A percentile compares a stretch with the other conserved stretches of the same genome.
These are phyloP conservation scores for Corythaeola cristata DNA, from an alignment of 2,113 vertebrate species.

Conservation along the genomic window DNA sequence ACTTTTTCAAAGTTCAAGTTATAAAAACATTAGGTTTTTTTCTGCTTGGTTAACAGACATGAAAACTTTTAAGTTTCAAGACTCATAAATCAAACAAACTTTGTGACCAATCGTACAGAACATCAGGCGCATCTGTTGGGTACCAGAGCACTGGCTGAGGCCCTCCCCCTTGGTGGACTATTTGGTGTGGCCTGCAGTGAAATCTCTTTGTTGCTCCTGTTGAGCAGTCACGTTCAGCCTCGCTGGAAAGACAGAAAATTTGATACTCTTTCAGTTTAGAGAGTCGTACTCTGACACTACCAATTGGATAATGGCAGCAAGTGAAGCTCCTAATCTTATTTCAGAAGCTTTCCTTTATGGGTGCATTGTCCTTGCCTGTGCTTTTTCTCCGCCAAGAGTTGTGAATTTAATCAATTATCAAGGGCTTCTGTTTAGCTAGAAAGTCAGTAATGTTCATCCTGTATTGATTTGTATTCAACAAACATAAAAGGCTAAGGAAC, in stretches of 20 bases:
- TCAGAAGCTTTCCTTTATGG: background rate
- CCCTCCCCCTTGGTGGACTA: fast-evolving
- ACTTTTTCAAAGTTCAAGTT: background rate
- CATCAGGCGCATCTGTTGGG: background rate
- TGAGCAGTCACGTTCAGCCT: background rate
- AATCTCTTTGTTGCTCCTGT: background rate
- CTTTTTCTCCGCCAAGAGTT: background rate
- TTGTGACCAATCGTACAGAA: fast-evolving
- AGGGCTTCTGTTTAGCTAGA: background rate
- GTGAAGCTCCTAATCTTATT: background rate
- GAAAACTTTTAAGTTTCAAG: background rate
- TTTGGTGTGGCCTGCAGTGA: background rate
- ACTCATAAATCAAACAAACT: background rate
- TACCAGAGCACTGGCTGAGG: background rate
- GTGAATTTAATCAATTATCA: constrained; percentile 1
- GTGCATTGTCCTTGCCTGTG: background rate
- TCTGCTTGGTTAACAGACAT: background rate
- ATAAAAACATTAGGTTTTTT: background rate
- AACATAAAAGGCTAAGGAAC: background rate
- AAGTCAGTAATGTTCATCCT: background rate
- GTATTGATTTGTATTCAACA: background rate
- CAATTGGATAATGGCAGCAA: background rate
- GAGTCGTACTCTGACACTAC: background rate
- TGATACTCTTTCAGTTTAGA: background rate
- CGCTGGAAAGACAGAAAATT: background rate